Percentiles rank a stretch among this genome's conserved stretches.
phyloP scores from a whole-genome alignment of 2,113 vertebrate species.

The Paramormyrops kingsleyae region DNA sequence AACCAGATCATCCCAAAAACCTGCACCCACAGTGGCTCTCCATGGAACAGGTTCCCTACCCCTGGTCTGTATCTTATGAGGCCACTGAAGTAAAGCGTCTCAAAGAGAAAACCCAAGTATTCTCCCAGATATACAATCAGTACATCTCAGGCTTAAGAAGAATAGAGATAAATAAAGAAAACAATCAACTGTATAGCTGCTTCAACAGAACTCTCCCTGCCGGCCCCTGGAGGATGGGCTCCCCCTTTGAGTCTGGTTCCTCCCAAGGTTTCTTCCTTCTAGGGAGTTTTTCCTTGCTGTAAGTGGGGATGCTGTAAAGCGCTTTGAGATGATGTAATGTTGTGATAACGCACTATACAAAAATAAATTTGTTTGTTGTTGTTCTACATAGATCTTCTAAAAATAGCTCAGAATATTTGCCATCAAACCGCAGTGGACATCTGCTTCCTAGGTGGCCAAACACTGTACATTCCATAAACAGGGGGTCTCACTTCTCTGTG shows the following conservation, averaged over 20 bases:
- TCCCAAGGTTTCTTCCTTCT: too few species aligned
- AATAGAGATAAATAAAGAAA: not conserved
- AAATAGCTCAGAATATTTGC: not conserved
- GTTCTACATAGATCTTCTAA: not conserved
- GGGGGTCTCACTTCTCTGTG: not conserved
- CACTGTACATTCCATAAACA: not conserved
- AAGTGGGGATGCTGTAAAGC: too few species aligned
- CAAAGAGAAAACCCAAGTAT: slow-evolving; percentile 22
- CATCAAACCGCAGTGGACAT: not conserved
- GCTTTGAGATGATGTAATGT: too few species aligned
- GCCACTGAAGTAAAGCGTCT: slow-evolving; percentile 40
- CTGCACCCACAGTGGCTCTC: too few species aligned
- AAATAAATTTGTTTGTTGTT: too few species aligned
- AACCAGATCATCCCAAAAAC: not conserved
- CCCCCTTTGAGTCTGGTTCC: too few species aligned
- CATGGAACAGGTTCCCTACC: too few species aligned
- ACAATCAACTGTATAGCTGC: too few species aligned
- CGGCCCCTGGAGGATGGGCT: too few species aligned
- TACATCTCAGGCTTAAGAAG: not conserved
- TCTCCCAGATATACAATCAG: not conserved
- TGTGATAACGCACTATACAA: too few species aligned
- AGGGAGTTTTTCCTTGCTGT: too few species aligned
- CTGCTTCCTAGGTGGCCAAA: not conserved
- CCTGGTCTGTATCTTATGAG: not conserved
- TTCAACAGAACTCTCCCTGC: not conserved